These are phyloP conservation scores for Seladonia tumulorum DNA, from an alignment of 2,888 invertebrate genomes.

Conservation along the genomic window DNA sequence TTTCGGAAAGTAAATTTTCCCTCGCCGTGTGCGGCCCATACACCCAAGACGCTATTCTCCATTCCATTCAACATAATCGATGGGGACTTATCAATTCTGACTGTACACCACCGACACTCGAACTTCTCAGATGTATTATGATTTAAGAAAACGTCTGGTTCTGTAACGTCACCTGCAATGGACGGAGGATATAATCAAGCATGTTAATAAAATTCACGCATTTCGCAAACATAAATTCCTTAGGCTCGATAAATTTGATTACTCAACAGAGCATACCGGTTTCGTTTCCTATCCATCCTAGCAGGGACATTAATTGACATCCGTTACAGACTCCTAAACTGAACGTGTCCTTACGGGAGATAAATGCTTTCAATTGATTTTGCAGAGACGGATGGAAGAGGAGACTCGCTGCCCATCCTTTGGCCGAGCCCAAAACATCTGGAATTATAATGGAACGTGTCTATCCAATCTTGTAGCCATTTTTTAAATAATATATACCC, in stretches of 20 bases:
- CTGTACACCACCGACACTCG: slow-evolving; percentile 90
- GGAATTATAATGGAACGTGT: slow-evolving; percentile 3
- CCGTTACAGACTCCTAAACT: slow-evolving; percentile 99
- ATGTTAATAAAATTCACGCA: background rate
- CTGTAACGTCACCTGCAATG: slow-evolving; percentile 26
- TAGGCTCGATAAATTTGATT: background rate
- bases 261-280: slow-evolving; percentile 53
- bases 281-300: slow-evolving; percentile 93
- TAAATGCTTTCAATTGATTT: slow-evolving; percentile 91
- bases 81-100: slow-evolving; percentile 89
- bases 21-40: slow-evolving; percentile 99
- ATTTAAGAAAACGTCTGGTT: slow-evolving; percentile 87
- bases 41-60: slow-evolving; percentile 94
- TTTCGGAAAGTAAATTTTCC: slow-evolving; percentile 90
- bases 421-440: slow-evolving; percentile 98
- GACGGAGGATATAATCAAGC: background rate
- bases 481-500: too few relatives aligned
- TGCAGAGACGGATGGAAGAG: slow-evolving; percentile 91
- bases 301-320: slow-evolving; percentile 96
- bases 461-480: too few relatives aligned
- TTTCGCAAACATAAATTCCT: slow-evolving; percentile 16
- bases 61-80: slow-evolving; percentile 96
- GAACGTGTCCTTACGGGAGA: slow-evolving; percentile 92
- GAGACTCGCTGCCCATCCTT: slow-evolving; percentile 98
- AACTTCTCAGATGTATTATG: slow-evolving; percentile 96